Evolutionary conservation across 2,113 vertebrate species (phyloP), one percentile per base, ranked within the genome.

Genomic region (Monarcha castaneiventris): DNA sequence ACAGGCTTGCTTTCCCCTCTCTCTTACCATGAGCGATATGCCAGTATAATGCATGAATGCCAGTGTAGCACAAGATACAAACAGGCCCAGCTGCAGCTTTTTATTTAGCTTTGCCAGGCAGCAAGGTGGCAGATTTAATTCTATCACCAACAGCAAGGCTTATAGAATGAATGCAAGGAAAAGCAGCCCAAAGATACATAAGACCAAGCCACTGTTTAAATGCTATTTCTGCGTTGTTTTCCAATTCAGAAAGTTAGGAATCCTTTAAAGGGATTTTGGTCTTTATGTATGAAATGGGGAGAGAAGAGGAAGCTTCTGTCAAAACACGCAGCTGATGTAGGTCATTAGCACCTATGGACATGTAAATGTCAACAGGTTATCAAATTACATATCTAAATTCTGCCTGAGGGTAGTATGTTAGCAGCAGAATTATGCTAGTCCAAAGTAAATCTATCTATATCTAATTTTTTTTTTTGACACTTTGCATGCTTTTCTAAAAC

Each of bases 281-380:
- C 7, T 48, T 75, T 23, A 33, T 29, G 29, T 29, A 64, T 44
- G 82, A 69, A 76, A 73, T 8, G 14, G 7, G 43, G 56, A 82
- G 21, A 74, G 43, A 5, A 66, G 52, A 87, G 54, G 58, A 85
- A 80, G 67, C 58, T 33, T 73, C 22, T 74, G 52, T 75, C 62
- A 41, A 78, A 86, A 76, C 25, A 5, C 6, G 15, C 17, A 29
- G 69, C 61, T 79, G 59, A 94, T 71, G 32, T 62, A 51, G 64
- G 58, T 81, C 63, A 23, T 95, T 94, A 92, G 87, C 69, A 93
- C 39, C 48, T 72, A 62, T 7, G n/a, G 49, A 72, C 41, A 84
- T 64, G 95, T 78, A 72, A 93, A 94, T 84, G 84, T 90, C 90
- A 84, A 32, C 73, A 71, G 68, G 63, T 72, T 87, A 96, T 62